Evolutionary conservation across 2,113 vertebrate genomes (phyloP).

Genomic region (Sebastes schlegelii): DNA sequence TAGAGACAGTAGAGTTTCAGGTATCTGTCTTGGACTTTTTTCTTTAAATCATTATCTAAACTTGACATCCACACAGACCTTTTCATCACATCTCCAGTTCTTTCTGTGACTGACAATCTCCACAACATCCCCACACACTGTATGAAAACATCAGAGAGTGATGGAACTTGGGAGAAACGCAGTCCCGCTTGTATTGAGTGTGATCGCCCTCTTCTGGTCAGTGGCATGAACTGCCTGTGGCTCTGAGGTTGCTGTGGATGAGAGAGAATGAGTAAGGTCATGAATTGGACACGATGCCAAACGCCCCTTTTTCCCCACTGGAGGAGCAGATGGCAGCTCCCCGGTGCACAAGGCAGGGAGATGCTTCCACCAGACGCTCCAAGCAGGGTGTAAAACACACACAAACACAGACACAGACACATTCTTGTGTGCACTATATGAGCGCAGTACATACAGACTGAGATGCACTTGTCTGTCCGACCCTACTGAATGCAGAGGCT

Average conservation of each 20-base stretch:
- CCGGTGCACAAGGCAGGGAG: slow-evolving; percentile 66
- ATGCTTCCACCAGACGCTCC: slow-evolving; percentile 71
- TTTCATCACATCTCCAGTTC: not conserved
- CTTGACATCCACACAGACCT: not conserved
- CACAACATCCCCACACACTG: slow-evolving; percentile 1
- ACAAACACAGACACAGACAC: slow-evolving; percentile 43
- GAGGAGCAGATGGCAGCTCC: slow-evolving; percentile 78
- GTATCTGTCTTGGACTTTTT: not conserved
- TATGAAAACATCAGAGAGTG: slow-evolving; percentile 9
- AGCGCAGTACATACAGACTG: slow-evolving; percentile 1
- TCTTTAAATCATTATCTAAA: not conserved
- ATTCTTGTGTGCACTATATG: slow-evolving; percentile 6
- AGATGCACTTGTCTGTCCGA: not conserved
- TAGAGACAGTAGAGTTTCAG: not conserved
- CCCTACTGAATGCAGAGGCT: slow-evolving; percentile 3
- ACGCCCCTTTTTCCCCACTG: slow-evolving; percentile 57
- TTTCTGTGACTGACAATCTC: not conserved
- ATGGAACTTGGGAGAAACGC: not conserved
- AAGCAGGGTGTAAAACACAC: slow-evolving; percentile 63
- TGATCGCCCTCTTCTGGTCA: slow-evolving; percentile 65
- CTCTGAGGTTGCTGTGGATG: slow-evolving; percentile 13
- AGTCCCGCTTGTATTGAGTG: slow-evolving; percentile 43
- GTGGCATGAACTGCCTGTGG: slow-evolving; percentile 33
- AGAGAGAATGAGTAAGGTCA: slow-evolving; percentile 63
- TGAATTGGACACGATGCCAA: slow-evolving; percentile 63